These are phyloP conservation scores for Synodontis membranacea DNA, from an alignment of 2,113 vertebrate species.

Conservation along the genomic window DNA sequence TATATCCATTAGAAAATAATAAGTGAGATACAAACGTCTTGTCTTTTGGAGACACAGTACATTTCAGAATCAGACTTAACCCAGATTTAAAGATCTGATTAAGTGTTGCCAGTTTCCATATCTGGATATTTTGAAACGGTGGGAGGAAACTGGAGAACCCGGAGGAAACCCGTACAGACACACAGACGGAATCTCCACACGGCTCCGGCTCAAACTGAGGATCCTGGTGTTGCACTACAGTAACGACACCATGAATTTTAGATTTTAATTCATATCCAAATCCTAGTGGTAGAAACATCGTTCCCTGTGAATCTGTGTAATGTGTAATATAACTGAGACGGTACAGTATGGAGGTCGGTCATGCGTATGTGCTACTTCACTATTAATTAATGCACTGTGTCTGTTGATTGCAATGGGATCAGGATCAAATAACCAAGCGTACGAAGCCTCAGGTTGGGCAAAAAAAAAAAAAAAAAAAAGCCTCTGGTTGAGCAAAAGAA, in stretches of 20 bases:
- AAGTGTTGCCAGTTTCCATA: too few species aligned
- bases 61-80: background rate
- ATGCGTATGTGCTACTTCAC: too few species aligned
- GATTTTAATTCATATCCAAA: background rate
- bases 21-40: background rate
- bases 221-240: background rate
- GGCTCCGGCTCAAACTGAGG: background rate
- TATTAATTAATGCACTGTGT: too few species aligned
- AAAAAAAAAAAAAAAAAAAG: background rate
- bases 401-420: too few species aligned
- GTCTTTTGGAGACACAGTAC: too few species aligned
- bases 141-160: background rate
- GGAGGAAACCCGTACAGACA: too few species aligned
- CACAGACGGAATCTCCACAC: too few species aligned
- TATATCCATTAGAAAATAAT: background rate
- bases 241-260: background rate
- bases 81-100: background rate
- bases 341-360: too few species aligned
- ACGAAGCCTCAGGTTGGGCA: background rate
- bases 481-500: background rate
- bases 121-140: too few species aligned
- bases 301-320: background rate
- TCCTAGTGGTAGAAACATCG: background rate
- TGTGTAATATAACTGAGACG: too few species aligned
- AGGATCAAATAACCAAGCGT: background rate